These are phyloP conservation scores for Lucinisca nassula DNA, from an alignment of 2,888 invertebrate species.

Conservation along the genomic window DNA sequence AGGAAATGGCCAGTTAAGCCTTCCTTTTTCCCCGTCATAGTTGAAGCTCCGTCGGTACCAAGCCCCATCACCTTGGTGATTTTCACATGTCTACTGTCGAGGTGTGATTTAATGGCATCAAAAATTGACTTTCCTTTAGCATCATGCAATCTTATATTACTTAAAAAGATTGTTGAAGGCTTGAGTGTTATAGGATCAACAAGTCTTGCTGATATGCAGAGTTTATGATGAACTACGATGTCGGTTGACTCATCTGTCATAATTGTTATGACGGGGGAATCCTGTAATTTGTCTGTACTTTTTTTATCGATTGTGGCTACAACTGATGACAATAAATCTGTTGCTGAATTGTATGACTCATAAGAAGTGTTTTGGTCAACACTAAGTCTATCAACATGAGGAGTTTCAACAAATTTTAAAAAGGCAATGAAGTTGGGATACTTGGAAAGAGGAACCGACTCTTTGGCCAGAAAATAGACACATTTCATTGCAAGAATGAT, in stretches of 20 bases:
- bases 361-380: no score
- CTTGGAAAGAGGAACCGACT: not conserved
- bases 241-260: conserved; percentile 57
- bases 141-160: conserved; percentile 47
- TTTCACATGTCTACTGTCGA: not conserved
- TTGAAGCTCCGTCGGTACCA: conserved; percentile 61
- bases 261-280: conserved; percentile 43
- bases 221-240: conserved; percentile 54
- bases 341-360: no score
- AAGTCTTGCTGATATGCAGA: conserved; percentile 45
- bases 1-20: conserved; percentile 58
- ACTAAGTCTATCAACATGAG: not conserved
- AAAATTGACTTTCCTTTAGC: conserved; percentile 41
- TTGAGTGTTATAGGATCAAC: conserved; percentile 36
- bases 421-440: not conserved
- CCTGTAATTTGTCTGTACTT: conserved; percentile 29
- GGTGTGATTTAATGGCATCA: conserved; percentile 17
- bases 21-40: conserved; percentile 57
- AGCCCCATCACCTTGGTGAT: conserved; percentile 29
- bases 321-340: no score
- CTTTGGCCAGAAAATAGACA: not conserved
- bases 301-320: no score
- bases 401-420: not conserved
- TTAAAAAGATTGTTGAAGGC: conserved; percentile 44
- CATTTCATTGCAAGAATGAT: not conserved